Conservation (phyloP, 2,797 vertebrate species). For the Chloroceryle inda region DNA sequence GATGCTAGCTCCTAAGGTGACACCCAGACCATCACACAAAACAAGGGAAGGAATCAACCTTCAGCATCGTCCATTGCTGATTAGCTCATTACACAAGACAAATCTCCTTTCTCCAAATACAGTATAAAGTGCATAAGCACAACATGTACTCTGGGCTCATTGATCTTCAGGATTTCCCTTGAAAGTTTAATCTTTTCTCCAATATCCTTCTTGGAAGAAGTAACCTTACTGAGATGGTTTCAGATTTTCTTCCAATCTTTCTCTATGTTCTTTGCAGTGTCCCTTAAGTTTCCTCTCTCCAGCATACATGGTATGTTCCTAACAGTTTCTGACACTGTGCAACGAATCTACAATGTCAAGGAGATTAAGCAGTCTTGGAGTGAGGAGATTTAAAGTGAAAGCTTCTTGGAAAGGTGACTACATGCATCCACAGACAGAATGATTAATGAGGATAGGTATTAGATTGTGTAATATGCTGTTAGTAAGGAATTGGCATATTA, state of each 20-base stretch:
- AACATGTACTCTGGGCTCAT: neutral
- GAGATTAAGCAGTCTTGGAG: conserved; percentile 28
- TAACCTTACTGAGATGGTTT: neutral
- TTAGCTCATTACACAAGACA: neutral
- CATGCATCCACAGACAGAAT: neutral
- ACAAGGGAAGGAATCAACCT: neutral
- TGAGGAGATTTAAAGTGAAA: conserved; percentile 54
- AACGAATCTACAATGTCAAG: conserved; percentile 29
- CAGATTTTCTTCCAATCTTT: neutral
- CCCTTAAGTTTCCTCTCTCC: neutral
- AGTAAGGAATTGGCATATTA: neutral
- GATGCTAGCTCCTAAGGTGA: neutral
- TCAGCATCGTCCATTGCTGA: neutral
- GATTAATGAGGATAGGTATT: conserved; percentile 4
- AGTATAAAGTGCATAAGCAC: rapidly evolving
- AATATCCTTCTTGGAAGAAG: neutral
- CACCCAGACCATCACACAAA: neutral
- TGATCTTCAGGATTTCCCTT: neutral
- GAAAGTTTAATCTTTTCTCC: neutral
- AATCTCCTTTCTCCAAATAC: neutral
- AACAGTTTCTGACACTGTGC: conserved; percentile 31
- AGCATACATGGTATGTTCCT: neutral
- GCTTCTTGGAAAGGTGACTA: conserved; percentile 37
- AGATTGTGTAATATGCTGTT: neutral
- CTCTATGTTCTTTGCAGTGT: neutral